These are phyloP conservation scores for Meliscaeva auricollis DNA, from an alignment of 2,888 invertebrate species.

Conservation along the genomic window DNA sequence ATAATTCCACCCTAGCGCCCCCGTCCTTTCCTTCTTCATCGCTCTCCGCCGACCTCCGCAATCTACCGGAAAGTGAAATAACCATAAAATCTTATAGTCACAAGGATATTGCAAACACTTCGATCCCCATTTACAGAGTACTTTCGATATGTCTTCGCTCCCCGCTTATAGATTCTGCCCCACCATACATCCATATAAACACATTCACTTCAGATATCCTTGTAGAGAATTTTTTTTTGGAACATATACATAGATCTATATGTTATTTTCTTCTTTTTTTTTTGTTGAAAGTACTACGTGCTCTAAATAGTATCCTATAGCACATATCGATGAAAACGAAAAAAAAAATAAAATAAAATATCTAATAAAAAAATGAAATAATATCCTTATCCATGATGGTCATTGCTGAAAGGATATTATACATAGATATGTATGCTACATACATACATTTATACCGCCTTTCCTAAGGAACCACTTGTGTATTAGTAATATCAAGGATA, in stretches of 20 bases:
- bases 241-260: background rate
- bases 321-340: slow-evolving; percentile 32
- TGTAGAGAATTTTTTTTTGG: slow-evolving; percentile 25
- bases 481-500: slow-evolving; percentile 81
- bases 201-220: slow-evolving; percentile 43
- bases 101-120: slow-evolving; percentile 75
- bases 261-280: no score
- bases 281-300: slow-evolving; percentile 59
- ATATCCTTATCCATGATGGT: slow-evolving; percentile 75
- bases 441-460: slow-evolving; percentile 4
- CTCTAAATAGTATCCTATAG: slow-evolving; percentile 64
- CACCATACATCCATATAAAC: slow-evolving; percentile 3
- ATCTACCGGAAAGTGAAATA: slow-evolving; percentile 54
- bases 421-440: slow-evolving; percentile 18
- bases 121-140: slow-evolving; percentile 73
- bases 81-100: slow-evolving; percentile 75
- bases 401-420: slow-evolving; percentile 70
- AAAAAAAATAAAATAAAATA: slow-evolving; percentile 37
- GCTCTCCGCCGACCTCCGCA: slow-evolving; percentile 3
- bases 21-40: background rate
- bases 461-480: slow-evolving; percentile 59
- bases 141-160: slow-evolving; percentile 55
- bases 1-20: slow-evolving; percentile 47
- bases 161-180: background rate
- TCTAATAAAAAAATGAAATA: slow-evolving; percentile 64